Base-by-base conservation (phyloP, 2,888 invertebrate genomes). In the Eulithis testata region DNA sequence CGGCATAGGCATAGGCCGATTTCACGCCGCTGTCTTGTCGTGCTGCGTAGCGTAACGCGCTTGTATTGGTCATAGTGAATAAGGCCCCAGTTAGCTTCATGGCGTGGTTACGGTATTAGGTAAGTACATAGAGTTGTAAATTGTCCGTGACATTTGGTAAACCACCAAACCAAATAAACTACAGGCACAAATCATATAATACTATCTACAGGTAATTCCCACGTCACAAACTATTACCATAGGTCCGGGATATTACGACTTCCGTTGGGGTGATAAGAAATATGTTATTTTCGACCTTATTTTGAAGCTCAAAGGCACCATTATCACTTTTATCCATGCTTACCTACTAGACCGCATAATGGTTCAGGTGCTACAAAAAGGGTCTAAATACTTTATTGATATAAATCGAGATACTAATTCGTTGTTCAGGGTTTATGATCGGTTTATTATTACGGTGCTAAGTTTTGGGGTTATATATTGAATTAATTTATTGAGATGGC, bases 141-240 rank as follows among this genome's bases (percentile, higher is more conserved):
- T 12, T 52, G 5, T 36, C 51, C n/a, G 36, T 36, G 3, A 14
- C 47, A 14, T 14, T 52, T 52, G n/a, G 36, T 31, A 54, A 47
- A 40, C 21, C 14, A 62, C 45, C 44, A 40, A 56, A 56, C 66
- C 31, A 44, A 65, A 69, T 21, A 21, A 21, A 21, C 21, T 21
- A 21, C 70, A n/a, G n/a, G n/a, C n/a, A n/a, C n/a, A n/a, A n/a
- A n/a, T n/a, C n/a, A n/a, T n/a, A n/a, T n/a, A n/a, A n/a, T n/a
- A n/a, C n/a, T n/a, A n/a, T n/a, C 21, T 21, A 21, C 70, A 54
- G 63, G 64, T 67, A 65, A 65, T 72, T 72, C 66, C 63, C 70
- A 65, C 68, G 71, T 66, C 71, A 55, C 73, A 71, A 71, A 72
- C 65, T 59, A 72, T 69, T 71, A 73, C 70, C 60, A 66, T 52